phyloP scores from a whole-genome alignment of 1,140 invertebrate genomes.

The Atta texana region DNA sequence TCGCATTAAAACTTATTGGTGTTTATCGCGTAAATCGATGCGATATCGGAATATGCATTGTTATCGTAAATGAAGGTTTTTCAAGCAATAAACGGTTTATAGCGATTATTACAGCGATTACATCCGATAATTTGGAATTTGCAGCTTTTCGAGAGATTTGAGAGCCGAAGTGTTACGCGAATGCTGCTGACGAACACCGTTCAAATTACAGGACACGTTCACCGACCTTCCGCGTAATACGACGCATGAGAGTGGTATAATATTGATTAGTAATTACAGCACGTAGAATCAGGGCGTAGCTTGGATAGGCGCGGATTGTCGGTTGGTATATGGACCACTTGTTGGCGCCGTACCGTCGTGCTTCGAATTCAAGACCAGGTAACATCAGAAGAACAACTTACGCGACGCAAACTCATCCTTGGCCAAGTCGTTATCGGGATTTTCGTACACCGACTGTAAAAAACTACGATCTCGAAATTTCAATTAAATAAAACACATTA shows the following conservation, averaged over 20 bases:
- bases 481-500: slow-evolving; percentile 38
- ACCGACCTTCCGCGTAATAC: slow-evolving; percentile 62
- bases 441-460: slow-evolving; percentile 45
- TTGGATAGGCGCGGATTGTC: slow-evolving; percentile 75
- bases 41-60: slow-evolving; percentile 51
- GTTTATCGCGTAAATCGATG: slow-evolving; percentile 53
- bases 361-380: slow-evolving; percentile 80
- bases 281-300: slow-evolving; percentile 81
- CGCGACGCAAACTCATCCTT: slow-evolving; percentile 57
- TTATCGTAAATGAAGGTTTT: slow-evolving; percentile 56
- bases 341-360: slow-evolving; percentile 81
- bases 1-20: slow-evolving; percentile 58
- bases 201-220: slow-evolving; percentile 75
- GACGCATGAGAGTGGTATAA: slow-evolving; percentile 69
- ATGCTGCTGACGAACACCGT: slow-evolving; percentile 48
- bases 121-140: slow-evolving; percentile 50
- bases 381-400: slow-evolving; percentile 76
- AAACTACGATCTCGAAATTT: slow-evolving; percentile 14
- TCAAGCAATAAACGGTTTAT: slow-evolving; percentile 54
- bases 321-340: slow-evolving; percentile 85
- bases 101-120: slow-evolving; percentile 53
- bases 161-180: neutral
- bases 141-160: slow-evolving; percentile 24
- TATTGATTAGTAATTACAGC: slow-evolving; percentile 85
- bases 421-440: slow-evolving; percentile 46